These are phyloP conservation scores for Caloenas nicobarica DNA, from an alignment of 2,113 vertebrate species.

Conservation along the genomic window DNA sequence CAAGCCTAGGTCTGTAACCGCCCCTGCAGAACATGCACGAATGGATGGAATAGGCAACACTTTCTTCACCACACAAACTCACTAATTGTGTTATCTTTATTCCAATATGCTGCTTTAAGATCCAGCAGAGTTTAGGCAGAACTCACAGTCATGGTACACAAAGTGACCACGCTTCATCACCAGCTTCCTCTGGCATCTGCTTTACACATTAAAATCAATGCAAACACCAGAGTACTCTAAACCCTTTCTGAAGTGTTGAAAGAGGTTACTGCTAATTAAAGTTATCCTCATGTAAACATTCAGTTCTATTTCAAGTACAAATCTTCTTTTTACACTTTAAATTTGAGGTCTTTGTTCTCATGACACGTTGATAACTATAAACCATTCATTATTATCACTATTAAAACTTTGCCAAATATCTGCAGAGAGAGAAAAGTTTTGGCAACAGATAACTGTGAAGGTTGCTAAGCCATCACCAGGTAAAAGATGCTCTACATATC, in stretches of 20 bases:
- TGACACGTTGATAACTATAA: not conserved
- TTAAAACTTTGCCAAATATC: not conserved
- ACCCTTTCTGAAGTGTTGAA: not conserved
- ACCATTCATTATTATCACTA: not conserved
- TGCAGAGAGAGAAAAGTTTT: not conserved
- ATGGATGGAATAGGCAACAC: not conserved
- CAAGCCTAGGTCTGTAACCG: not conserved
- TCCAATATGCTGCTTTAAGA: not conserved
- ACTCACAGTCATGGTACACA: not conserved
- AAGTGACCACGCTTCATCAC: not conserved
- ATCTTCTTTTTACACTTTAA: not conserved
- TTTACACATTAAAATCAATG: not conserved
- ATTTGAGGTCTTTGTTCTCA: not conserved
- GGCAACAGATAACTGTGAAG: not conserved
- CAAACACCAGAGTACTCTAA: not conserved
- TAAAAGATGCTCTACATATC: not conserved
- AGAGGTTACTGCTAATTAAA: not conserved
- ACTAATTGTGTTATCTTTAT: not conserved
- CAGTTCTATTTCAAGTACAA: not conserved
- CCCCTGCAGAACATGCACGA: not conserved
- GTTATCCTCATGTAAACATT: not conserved
- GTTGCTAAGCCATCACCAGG: not conserved
- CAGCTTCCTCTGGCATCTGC: not conserved
- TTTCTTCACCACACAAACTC: not conserved
- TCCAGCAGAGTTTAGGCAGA: not conserved